Percentiles rank a stretch among this genome's conserved stretches.
Evolutionary conservation across 2,888 invertebrate species (phyloP).

Genomic region (Molorchus minor): DNA sequence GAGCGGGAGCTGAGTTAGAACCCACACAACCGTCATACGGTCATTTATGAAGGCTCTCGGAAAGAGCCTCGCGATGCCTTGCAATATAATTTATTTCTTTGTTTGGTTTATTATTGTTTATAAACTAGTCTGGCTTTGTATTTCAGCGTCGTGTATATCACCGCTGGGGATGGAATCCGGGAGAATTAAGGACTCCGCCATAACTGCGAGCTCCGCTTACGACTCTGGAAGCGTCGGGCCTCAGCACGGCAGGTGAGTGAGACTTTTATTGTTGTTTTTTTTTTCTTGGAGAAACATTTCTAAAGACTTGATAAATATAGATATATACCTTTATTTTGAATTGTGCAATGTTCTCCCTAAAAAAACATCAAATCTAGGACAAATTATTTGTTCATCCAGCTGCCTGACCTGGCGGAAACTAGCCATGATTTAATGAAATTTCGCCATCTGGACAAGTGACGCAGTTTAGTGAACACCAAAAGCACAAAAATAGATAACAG

Average conservation of each 20-base stretch:
- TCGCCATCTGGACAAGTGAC: constrained; percentile 4
- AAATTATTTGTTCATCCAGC: background rate
- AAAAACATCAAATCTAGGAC: too few relatives aligned
- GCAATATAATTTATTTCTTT: too few relatives aligned
- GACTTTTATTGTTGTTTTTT: background rate
- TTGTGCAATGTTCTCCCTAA: too few relatives aligned
- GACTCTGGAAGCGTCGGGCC: constrained; percentile 84
- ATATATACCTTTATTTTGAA: too few relatives aligned
- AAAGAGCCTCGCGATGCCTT: too few relatives aligned
- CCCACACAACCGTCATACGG: too few relatives aligned
- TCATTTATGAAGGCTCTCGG: too few relatives aligned
- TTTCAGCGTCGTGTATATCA: constrained; percentile 75
- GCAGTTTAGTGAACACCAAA: constrained; percentile 33
- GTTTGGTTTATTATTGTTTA: too few relatives aligned
- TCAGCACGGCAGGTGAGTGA: constrained; percentile 78
- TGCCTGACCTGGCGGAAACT: background rate
- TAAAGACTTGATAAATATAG: too few relatives aligned
- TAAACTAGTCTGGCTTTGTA: too few relatives aligned
- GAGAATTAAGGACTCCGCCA: constrained; percentile 78
- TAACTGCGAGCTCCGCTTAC: constrained; percentile 84
- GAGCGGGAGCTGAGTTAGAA: too few relatives aligned
- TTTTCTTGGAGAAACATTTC: too few relatives aligned
- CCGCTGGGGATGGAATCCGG: constrained; percentile 86
- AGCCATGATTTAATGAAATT: background rate
- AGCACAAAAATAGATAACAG: constrained; percentile 47